phyloP scores from a whole-genome alignment of 2,888 invertebrate species.

The Macrosiphum euphorbiae region DNA sequence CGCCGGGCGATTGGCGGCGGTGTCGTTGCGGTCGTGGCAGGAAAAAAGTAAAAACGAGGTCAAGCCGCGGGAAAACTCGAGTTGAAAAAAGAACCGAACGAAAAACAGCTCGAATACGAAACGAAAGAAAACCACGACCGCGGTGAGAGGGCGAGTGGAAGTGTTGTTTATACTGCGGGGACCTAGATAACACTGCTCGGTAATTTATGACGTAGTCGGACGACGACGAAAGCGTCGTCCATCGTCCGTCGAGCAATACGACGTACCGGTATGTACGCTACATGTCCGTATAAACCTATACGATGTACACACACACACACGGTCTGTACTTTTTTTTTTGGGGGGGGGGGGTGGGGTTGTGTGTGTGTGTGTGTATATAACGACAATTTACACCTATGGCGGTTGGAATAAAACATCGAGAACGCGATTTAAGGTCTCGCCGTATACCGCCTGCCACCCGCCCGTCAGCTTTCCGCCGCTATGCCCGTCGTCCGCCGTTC shows the following conservation, averaged over 20 bases:
- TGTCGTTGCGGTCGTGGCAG: too few species aligned
- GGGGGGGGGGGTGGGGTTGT: neutral
- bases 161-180: neutral
- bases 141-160: neutral
- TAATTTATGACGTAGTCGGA: neutral
- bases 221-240: neutral
- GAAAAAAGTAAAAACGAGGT: neutral
- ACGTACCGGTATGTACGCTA: neutral
- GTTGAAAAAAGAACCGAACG: neutral
- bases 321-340: rapidly evolving
- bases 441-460: neutral
- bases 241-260: neutral
- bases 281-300: neutral
- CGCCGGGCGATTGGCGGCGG: neutral
- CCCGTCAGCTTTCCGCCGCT: neutral
- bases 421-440: neutral
- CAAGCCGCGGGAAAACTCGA: neutral
- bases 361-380: neutral
- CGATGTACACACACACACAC: too few species aligned
- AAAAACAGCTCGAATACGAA: neutral
- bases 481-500: neutral
- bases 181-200: neutral
- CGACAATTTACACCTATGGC: neutral
- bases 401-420: neutral
- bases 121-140: neutral